A percentile compares a stretch with the other conserved stretches of the same genome.
phyloP scores from a whole-genome alignment of 2,888 invertebrate genomes.

The Lepidonotus clava region DNA sequence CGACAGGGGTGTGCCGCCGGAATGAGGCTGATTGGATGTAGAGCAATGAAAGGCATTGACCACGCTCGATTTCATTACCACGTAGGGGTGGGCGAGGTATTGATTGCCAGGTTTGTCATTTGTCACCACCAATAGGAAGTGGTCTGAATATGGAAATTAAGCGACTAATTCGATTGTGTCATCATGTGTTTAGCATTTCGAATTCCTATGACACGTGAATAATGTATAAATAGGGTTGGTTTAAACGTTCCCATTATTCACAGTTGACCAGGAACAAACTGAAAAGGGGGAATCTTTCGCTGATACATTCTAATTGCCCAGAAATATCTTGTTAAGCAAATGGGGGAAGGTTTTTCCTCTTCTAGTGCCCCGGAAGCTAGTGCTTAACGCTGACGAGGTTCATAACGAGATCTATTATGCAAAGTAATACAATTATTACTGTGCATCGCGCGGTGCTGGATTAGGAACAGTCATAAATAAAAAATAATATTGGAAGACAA shows the following conservation, averaged over 20 bases:
- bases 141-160: constrained; percentile 30
- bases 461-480: neutral
- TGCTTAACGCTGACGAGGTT: neutral
- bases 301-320: neutral
- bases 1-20: constrained; percentile 22
- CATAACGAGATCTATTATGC: neutral
- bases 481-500: neutral
- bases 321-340: constrained; percentile 23
- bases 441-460: neutral
- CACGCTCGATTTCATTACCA: constrained; percentile 38
- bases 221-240: constrained; percentile 4
- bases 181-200: constrained; percentile 16
- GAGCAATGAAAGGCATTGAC: constrained; percentile 22
- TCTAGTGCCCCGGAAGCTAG: neutral
- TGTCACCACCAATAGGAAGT: constrained; percentile 26
- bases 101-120: neutral
- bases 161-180: constrained; percentile 16
- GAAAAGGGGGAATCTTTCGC: neutral
- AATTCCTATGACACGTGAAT: constrained; percentile 34
- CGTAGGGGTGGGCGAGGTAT: neutral
- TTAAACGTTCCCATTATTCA: neutral
- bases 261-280: neutral
- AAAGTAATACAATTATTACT: neutral
- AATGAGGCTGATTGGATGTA: constrained; percentile 32
- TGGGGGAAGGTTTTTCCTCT: neutral